These are phyloP conservation scores for Papilio demoleus DNA, from an alignment of 2,888 invertebrate genomes.

Conservation along the genomic window DNA sequence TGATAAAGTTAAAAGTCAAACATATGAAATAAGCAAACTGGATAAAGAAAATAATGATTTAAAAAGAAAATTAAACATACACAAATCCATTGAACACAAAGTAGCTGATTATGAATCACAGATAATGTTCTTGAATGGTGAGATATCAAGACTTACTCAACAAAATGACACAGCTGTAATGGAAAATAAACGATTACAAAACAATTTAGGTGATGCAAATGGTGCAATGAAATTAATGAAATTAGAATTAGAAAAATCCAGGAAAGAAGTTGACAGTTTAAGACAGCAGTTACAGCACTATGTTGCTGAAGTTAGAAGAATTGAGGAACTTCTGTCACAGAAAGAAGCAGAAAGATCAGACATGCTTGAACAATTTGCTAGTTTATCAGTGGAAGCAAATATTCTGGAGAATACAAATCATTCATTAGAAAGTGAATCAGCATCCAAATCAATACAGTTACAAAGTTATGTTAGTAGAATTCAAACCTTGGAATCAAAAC, in stretches of 20 bases:
- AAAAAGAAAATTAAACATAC: constrained; percentile 78
- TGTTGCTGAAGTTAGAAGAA: constrained; percentile 90
- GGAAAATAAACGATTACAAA: constrained; percentile 89
- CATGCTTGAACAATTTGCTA: constrained; percentile 91
- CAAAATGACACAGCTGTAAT: constrained; percentile 84
- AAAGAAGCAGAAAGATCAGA: constrained; percentile 91
- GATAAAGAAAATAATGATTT: constrained; percentile 83
- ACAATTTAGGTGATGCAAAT: constrained; percentile 86
- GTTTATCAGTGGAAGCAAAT: constrained; percentile 90
- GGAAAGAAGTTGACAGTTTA: constrained; percentile 88
- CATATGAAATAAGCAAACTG: constrained; percentile 79
- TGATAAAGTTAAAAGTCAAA: constrained; percentile 85
- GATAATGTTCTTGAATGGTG: constrained; percentile 82
- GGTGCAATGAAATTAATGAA: constrained; percentile 85
- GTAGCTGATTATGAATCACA: constrained; percentile 80
- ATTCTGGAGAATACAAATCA: constrained; percentile 91
- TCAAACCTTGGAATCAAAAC: constrained; percentile 85
- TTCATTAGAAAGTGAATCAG: constrained; percentile 89
- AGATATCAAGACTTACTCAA: constrained; percentile 81
- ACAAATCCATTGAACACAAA: constrained; percentile 77
- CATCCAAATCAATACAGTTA: constrained; percentile 85
- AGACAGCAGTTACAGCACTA: constrained; percentile 92
- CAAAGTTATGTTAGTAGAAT: constrained; percentile 79
- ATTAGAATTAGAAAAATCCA: constrained; percentile 87
- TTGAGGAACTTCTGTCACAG: constrained; percentile 89